Base-by-base conservation (phyloP, 2,888 invertebrate species). In the Fragum fragum region DNA sequence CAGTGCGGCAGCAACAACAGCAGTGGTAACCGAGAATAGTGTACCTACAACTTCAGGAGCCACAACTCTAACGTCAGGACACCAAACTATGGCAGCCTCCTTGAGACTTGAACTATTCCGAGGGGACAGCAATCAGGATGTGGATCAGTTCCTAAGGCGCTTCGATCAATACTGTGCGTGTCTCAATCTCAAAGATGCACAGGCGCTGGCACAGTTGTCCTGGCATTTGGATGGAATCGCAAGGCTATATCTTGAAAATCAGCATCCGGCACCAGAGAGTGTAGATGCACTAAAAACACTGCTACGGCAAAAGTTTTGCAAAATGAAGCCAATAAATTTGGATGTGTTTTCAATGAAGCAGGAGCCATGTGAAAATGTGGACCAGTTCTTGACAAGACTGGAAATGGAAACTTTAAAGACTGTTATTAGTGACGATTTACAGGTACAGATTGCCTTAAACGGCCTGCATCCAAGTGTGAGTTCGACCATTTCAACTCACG, bases 221-320 rank as follows among this genome's bases (percentile, higher is more conserved):
- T 74, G 66, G 55, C 68, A 74, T 23, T 18, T 69, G n/a, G 75
- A 69, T 1, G 75, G 59, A 1, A 55, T 21, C 3, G 75, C 75
- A 3, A 28, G 75, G 2, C 21, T 76, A 21, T 76, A 61, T n/a
- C 32, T 39, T 21, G 69, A 76, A 26, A 21, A 1, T 18, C 28
- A 28, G 9, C 7, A 3, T 3, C 63, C 61, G 3, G 29, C 1
- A 29, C 73, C 75, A 32, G 55, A 6, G 1, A 36, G 11, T 3
- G 21, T 36, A 1, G 21, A 75, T 23, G 36, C 36, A 36, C 68
- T 75, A 9, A 75, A 75, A 68, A 28, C 21, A 6, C 1, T 26
- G 23, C 36, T 75, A 16, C 7, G 1, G 2, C 16, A 5, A 3
- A 75, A 66, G 23, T 75, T 52, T 55, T 21, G 32, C 18, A 68